Evolutionary conservation across 1,140 invertebrate species (phyloP), one percentile per base, ranked within the genome.

Genomic region (Amyelois transitella): DNA sequence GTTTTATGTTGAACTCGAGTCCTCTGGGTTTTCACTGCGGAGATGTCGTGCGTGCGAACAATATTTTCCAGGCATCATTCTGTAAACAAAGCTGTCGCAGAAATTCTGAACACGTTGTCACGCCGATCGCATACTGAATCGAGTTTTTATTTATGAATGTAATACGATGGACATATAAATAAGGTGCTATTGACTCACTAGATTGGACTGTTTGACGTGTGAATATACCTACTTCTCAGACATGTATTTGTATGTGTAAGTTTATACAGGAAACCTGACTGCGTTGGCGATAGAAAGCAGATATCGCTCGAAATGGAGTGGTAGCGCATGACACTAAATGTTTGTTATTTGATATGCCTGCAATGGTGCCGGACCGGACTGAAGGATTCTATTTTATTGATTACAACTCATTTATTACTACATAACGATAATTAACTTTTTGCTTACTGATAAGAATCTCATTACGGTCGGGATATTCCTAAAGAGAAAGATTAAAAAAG

Each of bases 81-180:
- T 38, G n/a, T 14, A 38, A 38, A 38, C 32, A 38, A 38, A 38
- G 32, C 32, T 38, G 8, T 38, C 32, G 32, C 32, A 20, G 44
- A 43, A 21, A 43, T 53, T 28, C 32, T 14, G 32, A 12, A 44
- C 51, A 53, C 49, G 24, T 51, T 19, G 25, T 25, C 4, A 38
- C 18, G 25, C 49, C 24, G 25, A 51, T 43, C 6, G 51, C 51
- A 52, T 52, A 52, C 51, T 12, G n/a, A 52, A 52, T 52, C 38
- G 18, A 18, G 17, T 43, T 52, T 51, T 52, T 52, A 52, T 52
- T 43, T 52, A 52, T 43, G n/a, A 22, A 24, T 43, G 51, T 18
- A 43, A 43, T 52, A 43, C 51, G 38, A 52, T 14, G 18, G 20
- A 52, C 51, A 52, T 52, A 52, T 52, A 52, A 52, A 52, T 43